phyloP scores from a whole-genome alignment of 2,888 invertebrate species.

The Pollenia angustigena region DNA sequence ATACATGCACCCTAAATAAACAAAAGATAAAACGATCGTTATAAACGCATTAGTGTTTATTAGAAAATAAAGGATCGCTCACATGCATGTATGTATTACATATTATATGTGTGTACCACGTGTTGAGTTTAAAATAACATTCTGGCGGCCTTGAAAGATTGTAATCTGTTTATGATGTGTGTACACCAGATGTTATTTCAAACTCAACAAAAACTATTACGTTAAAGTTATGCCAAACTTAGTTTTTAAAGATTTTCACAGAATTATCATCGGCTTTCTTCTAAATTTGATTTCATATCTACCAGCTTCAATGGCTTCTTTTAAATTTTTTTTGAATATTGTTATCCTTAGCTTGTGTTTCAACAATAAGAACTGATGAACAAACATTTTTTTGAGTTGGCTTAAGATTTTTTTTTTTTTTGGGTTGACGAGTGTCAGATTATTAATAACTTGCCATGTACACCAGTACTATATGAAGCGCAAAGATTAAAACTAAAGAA shows the following conservation, averaged over 20 bases:
- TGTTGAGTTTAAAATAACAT: no score
- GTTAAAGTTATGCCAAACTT: no score
- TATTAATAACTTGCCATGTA: slow-evolving; percentile 64
- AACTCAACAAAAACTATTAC: no score
- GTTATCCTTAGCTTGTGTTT: slow-evolving; percentile 8
- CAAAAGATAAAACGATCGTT: no score
- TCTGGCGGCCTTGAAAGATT: no score
- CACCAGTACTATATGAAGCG: not conserved
- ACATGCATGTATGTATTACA: no score
- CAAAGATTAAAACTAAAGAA: slow-evolving; percentile 8
- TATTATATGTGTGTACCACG: no score
- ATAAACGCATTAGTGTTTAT: no score
- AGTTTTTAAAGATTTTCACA: not conserved
- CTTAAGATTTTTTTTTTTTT: slow-evolving; percentile 49
- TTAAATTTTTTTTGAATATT: not conserved
- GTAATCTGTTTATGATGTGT: no score
- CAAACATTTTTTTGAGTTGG: slow-evolving; percentile 51
- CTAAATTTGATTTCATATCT: not conserved
- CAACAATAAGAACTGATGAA: slow-evolving; percentile 22
- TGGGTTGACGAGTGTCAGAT: slow-evolving; percentile 69
- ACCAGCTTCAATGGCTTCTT: not conserved
- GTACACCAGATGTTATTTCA: no score
- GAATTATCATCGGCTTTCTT: not conserved
- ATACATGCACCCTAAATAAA: no score
- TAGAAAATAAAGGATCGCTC: no score